Evolutionary conservation across 2,797 vertebrate genomes (phyloP).

Genomic region (Syngnathus acus): DNA sequence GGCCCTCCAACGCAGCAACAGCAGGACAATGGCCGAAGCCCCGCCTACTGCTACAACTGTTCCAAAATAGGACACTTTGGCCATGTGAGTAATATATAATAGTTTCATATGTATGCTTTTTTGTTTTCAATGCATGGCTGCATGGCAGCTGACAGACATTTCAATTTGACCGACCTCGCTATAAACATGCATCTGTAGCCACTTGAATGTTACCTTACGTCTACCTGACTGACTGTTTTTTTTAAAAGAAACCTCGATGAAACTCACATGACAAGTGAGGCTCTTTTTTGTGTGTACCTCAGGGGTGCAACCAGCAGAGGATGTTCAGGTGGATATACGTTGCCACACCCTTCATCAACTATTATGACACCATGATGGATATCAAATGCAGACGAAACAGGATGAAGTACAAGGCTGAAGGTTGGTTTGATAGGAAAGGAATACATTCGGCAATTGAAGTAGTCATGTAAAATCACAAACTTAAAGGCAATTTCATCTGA

Average conservation of each 20-base stretch:
- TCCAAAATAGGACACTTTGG: constrained; percentile 68
- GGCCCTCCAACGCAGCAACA: constrained; percentile 35
- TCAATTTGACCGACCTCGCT: neutral
- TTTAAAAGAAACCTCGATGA: too few relatives aligned
- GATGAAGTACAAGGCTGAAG: constrained; percentile 67
- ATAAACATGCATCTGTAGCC: too few relatives aligned
- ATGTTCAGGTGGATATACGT: constrained; percentile 79
- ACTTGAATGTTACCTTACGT: too few relatives aligned
- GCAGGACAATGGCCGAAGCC: constrained; percentile 15
- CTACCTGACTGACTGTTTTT: too few relatives aligned
- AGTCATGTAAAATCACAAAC: neutral
- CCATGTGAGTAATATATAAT: constrained; percentile 54
- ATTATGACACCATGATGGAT: constrained; percentile 74
- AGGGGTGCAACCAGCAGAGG: constrained; percentile 75
- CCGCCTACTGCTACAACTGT: constrained; percentile 74
- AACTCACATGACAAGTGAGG: neutral
- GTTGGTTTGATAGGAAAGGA: constrained; percentile 45
- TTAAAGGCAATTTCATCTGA: neutral
- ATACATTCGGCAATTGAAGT: neutral
- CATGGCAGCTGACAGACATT: neutral
- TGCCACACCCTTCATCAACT: constrained; percentile 70
- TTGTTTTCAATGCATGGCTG: neutral
- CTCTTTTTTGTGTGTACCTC: constrained; percentile 39
- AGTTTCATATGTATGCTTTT: neutral
- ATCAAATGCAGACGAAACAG: constrained; percentile 62